Percentiles rank a stretch among this genome's conserved stretches.
phyloP scores from a whole-genome alignment of 2,797 vertebrate species.

The Avahi laniger region DNA sequence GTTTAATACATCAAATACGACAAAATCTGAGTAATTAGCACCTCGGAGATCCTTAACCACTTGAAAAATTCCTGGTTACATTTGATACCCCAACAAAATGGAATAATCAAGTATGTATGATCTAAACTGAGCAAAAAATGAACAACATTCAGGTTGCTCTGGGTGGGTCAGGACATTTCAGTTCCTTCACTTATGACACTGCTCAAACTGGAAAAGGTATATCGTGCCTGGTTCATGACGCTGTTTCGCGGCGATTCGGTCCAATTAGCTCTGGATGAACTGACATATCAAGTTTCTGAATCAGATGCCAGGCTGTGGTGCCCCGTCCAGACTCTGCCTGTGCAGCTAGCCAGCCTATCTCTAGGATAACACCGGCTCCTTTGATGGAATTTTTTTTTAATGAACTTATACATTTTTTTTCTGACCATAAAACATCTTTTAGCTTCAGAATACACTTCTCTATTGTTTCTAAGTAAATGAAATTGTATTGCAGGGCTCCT shows the following conservation, averaged over 20 bases:
- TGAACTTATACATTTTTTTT: not conserved
- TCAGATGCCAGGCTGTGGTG: not conserved
- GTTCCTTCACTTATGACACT: not conserved
- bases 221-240: not conserved
- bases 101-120: not conserved
- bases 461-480: slow-evolving; percentile 14
- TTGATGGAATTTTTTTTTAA: not conserved
- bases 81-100: not conserved
- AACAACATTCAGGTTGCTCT: not conserved
- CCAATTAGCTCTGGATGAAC: not conserved
- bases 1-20: slow-evolving; percentile 1
- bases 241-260: not conserved
- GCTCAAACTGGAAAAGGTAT: not conserved
- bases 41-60: not conserved
- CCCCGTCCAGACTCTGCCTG: not conserved
- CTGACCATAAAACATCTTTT: slow-evolving; percentile 29
- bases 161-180: not conserved
- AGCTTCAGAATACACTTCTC: slow-evolving; percentile 21
- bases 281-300: not conserved
- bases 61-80: not conserved
- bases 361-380: not conserved
- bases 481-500: not conserved
- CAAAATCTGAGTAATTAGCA: not conserved
- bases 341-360: not conserved
- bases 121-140: not conserved